These are phyloP conservation scores for Dolichomitus sp. DNA, from an alignment of 2,888 invertebrate genomes.

Conservation along the genomic window DNA sequence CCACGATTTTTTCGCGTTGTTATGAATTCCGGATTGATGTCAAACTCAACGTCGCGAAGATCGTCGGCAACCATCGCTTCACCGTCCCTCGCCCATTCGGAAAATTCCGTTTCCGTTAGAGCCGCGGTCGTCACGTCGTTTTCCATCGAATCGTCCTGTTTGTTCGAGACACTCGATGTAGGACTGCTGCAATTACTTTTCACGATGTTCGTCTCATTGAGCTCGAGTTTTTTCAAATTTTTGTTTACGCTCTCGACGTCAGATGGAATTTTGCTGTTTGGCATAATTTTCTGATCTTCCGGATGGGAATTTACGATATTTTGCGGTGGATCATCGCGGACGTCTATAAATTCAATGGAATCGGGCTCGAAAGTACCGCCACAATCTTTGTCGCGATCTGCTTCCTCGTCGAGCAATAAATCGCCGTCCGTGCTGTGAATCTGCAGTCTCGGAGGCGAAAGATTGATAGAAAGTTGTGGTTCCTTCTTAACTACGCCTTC, in stretches of 20 bases:
- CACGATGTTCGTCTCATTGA: conserved; percentile 81
- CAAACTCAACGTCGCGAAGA: conserved; percentile 90
- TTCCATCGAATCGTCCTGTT: conserved; percentile 88
- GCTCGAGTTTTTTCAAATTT: conserved; percentile 79
- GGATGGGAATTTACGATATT: conserved; percentile 22
- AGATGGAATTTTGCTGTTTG: conserved; percentile 46
- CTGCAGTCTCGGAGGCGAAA: conserved; percentile 90
- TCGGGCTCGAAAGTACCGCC: conserved; percentile 81
- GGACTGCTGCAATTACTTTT: conserved; percentile 87
- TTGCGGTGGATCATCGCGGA: conserved; percentile 47
- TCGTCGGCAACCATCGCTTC: conserved; percentile 91
- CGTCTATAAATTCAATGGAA: conserved; percentile 80
- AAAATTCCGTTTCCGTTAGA: conserved; percentile 95
- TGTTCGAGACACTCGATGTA: conserved; percentile 86
- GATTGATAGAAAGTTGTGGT: conserved; percentile 69
- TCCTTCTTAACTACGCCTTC: conserved; percentile 56
- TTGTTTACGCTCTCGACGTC: conserved; percentile 80
- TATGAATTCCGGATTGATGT: conserved; percentile 87
- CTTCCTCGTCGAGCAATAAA: conserved; percentile 87
- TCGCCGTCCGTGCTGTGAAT: conserved; percentile 92
- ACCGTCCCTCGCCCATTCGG: conserved; percentile 95
- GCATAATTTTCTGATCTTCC: background rate
- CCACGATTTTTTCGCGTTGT: conserved; percentile 77
- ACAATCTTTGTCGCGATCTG: conserved; percentile 71
- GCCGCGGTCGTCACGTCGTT: conserved; percentile 91